Conservation (phyloP, 2,888 invertebrate genomes). For the Prenolepis imparis region DNA sequence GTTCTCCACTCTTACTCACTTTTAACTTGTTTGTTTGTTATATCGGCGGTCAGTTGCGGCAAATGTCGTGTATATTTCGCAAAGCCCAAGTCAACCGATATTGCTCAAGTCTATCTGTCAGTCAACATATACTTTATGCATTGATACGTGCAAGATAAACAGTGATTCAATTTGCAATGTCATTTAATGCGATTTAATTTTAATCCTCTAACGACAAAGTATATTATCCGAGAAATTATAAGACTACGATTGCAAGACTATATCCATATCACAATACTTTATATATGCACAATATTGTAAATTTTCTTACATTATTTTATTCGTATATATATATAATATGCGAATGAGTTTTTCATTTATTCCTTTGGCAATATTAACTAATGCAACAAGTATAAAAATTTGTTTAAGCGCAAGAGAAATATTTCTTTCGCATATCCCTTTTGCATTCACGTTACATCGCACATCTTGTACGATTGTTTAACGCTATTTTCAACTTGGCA, state of each 20-base stretch:
- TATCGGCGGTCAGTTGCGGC: constrained; percentile 6
- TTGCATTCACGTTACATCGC: too few species aligned
- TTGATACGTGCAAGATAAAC: constrained; percentile 6
- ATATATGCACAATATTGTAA: not conserved
- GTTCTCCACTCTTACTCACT: not conserved
- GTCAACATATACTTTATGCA: not conserved
- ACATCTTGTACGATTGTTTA: constrained; percentile 11
- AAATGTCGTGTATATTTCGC: constrained; percentile 1
- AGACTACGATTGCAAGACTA: not conserved
- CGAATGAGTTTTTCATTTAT: too few species aligned
- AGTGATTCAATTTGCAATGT: not conserved
- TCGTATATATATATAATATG: not conserved
- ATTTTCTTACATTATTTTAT: not conserved
- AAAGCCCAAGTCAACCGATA: not conserved
- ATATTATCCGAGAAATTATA: not conserved
- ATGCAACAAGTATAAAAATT: not conserved
- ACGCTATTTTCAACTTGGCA: constrained; percentile 16
- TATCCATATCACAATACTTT: not conserved
- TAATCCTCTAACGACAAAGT: not conserved
- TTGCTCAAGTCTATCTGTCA: not conserved
- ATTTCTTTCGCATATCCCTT: not conserved
- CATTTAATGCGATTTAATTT: not conserved
- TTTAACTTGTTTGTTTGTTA: not conserved
- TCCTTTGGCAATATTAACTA: not conserved
- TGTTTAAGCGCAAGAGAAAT: not conserved